Conservation (phyloP, 1,140 invertebrate species). For the Leptinotarsa undecemlineata region DNA sequence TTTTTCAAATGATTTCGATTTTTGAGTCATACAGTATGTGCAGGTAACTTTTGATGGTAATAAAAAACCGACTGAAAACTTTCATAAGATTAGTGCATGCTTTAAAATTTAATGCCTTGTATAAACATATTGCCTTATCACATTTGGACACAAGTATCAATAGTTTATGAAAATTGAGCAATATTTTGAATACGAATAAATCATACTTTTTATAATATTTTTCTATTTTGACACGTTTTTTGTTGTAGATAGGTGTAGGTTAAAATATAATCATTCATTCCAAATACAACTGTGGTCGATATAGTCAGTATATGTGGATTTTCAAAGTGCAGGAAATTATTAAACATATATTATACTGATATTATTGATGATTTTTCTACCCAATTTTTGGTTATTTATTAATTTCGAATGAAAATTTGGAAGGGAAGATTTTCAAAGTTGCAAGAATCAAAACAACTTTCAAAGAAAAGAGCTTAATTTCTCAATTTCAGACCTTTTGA, state of each 20-base stretch:
- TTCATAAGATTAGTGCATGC: neutral
- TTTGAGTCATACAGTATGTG: too few species aligned
- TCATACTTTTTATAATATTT: slow-evolving; percentile 7
- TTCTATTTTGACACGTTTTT: slow-evolving; percentile 14
- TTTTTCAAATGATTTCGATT: too few species aligned
- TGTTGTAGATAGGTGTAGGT: slow-evolving; percentile 7
- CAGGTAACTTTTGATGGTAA: neutral
- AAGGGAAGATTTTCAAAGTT: neutral
- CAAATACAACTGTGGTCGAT: neutral
- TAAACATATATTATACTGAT: neutral
- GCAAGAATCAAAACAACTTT: too few species aligned
- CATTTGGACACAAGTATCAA: slow-evolving; percentile 17
- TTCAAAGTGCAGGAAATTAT: neutral
- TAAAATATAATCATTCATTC: neutral
- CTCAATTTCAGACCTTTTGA: neutral
- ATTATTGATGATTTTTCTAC: neutral
- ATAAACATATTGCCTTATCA: slow-evolving; percentile 13
- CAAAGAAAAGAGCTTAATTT: too few species aligned
- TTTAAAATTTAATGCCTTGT: slow-evolving; percentile 7
- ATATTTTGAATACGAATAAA: slow-evolving; percentile 8
- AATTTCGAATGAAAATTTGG: slow-evolving; percentile 10
- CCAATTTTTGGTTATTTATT: neutral
- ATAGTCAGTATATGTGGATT: neutral
- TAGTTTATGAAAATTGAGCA: neutral
- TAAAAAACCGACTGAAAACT: neutral